Evolutionary conservation across 2,888 invertebrate genomes (phyloP), one percentile per base, ranked within the genome.

Genomic region (Amblyteles armatorius): DNA sequence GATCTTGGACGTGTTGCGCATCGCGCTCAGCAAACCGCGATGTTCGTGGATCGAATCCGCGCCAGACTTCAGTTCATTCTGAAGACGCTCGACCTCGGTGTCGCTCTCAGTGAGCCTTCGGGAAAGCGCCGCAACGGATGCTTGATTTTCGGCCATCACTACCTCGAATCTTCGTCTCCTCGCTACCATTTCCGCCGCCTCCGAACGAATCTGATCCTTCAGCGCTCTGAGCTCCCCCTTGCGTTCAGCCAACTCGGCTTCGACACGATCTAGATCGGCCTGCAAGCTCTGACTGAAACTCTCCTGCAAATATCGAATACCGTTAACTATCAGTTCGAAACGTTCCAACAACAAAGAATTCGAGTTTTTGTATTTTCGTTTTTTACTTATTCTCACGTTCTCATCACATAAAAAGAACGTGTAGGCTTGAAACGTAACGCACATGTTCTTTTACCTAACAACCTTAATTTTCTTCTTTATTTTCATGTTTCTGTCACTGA

Each of bases 241-340:
- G 40, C 92, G 92, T n/a, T 92, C 92, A 13, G 90, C 91, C 6
- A 94, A 87, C 79, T 93, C 93, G 0, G 91, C 90, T 83, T 94
- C 94, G 0, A 92, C 92, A 4, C 91, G 90, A 84, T 94, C 93
- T 44, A 93, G 87, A 84, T 93, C 94, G 16, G 90, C 87, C 87
- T 94, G 94, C 19, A 94, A 88, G 85, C 93, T 93, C 80, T 93
- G 93, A 80, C 93, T 91, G 68, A 93, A 93, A 84, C 93, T 93
- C 74, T 92, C 93, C 93, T 92, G 82, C 50, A 83, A 65, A 52
- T 26, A 52, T 19, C 22, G n/a, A 74, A 60, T 44, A 16, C 63
- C n/a, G 33, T 29, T 6, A 33, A 26, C 19, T 6, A 26, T 29
- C 7, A 29, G 13, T 60, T 60, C 5, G 5, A 3, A 26, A 22